Percentiles rank a stretch among this genome's conserved stretches.
These are phyloP conservation scores for Hemibagrus wyckioides DNA, from an alignment of 2,113 vertebrate species.

Conservation along the genomic window DNA sequence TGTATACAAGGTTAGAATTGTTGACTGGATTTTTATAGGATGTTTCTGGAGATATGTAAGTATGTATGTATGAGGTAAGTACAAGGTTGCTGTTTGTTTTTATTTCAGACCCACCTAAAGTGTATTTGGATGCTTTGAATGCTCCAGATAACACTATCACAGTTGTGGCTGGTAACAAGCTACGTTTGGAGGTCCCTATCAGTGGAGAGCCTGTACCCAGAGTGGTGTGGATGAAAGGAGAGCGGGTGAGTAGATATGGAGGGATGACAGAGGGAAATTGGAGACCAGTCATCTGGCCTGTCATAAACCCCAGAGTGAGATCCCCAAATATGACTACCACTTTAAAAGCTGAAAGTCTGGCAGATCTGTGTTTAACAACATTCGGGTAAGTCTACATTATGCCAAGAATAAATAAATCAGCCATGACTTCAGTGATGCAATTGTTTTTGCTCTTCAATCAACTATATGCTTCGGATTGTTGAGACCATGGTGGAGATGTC, in stretches of 20 bases:
- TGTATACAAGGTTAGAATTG: not conserved
- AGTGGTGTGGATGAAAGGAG: constrained; percentile 91
- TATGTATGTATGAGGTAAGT: not conserved
- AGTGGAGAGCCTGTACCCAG: constrained; percentile 90
- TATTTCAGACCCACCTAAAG: constrained; percentile 87
- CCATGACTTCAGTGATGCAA: too few species aligned
- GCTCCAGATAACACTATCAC: constrained; percentile 86
- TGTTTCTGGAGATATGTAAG: not conserved
- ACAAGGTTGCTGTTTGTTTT: not conserved
- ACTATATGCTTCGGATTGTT: too few species aligned
- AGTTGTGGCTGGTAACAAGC: constrained; percentile 91
- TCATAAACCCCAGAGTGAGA: not conserved
- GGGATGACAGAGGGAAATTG: not conserved
- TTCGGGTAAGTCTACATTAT: too few species aligned
- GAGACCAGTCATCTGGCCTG: not conserved
- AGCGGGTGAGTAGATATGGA: constrained; percentile 78
- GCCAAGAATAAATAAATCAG: too few species aligned
- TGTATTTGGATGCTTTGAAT: constrained; percentile 88
- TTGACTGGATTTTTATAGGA: not conserved
- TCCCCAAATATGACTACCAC: too few species aligned
- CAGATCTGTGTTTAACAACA: too few species aligned
- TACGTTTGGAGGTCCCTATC: constrained; percentile 93
- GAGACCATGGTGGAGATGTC: too few species aligned
- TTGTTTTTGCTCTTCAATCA: too few species aligned
- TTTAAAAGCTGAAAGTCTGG: too few species aligned